A percentile compares a stretch with the other conserved stretches of the same genome.
Evolutionary conservation across 2,113 vertebrate genomes (phyloP).

Genomic region (Dolichallabes microphthalmus): DNA sequence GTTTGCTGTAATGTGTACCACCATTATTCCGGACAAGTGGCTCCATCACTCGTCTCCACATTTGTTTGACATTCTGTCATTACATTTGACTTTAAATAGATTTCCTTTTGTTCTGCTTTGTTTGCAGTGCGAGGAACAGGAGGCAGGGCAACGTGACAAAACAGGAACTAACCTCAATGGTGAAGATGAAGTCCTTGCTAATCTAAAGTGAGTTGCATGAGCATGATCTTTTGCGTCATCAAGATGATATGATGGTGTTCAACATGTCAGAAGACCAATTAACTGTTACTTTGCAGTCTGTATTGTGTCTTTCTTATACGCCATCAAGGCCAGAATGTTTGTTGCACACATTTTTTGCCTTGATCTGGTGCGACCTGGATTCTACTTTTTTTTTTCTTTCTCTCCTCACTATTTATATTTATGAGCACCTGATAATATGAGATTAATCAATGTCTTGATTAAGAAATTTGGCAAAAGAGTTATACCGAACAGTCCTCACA

Average conservation of each 20-base stretch:
- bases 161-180: constrained; percentile 74
- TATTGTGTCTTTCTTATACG: background rate
- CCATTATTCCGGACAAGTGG: no score
- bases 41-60: background rate
- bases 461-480: no score
- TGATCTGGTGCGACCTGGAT: background rate
- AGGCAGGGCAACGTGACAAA: constrained; percentile 65
- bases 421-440: no score
- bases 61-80: background rate
- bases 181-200: constrained; percentile 77
- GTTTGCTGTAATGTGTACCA: no score
- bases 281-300: no score
- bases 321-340: background rate
- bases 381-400: no score
- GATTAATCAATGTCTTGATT: no score
- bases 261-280: background rate
- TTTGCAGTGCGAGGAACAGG: constrained; percentile 66
- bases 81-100: background rate
- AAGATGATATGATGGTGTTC: background rate
- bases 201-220: constrained; percentile 65
- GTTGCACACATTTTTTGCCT: background rate
- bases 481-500: no score
- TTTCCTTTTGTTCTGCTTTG: background rate
- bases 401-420: no score
- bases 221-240: background rate